Percentiles rank a stretch among this genome's conserved stretches.
phyloP scores from a whole-genome alignment of 2,888 invertebrate species.

The Strigamia maritima region DNA sequence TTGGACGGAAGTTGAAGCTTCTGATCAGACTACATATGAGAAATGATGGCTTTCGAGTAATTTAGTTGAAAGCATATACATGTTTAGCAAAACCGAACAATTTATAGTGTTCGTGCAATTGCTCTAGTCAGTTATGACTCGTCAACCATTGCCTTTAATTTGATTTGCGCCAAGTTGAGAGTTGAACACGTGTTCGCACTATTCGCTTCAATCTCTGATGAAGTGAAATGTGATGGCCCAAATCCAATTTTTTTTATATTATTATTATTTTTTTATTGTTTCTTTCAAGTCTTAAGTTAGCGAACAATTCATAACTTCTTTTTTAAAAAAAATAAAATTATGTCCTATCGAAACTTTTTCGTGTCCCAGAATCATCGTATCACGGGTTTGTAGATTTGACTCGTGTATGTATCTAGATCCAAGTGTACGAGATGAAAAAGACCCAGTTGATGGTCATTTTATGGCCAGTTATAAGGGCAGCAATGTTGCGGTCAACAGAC shows the following conservation, averaged over 20 bases:
- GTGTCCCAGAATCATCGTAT: no score
- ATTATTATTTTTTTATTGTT: not conserved
- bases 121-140: conserved; percentile 15
- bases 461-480: conserved; percentile 2
- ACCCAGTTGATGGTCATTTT: conserved; percentile 6
- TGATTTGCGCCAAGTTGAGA: conserved; percentile 16
- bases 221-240: not conserved
- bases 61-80: conserved; percentile 25
- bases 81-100: conserved; percentile 20
- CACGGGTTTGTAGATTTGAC: no score
- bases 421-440: not conserved
- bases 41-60: conserved; percentile 10
- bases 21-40: not conserved
- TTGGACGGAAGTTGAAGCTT: not conserved
- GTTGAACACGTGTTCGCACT: conserved; percentile 29
- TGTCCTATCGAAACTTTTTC: no score
- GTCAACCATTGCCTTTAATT: conserved; percentile 19
- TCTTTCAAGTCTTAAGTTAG: no score
- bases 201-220: conserved; percentile 3
- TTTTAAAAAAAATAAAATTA: no score
- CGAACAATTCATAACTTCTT: no score
- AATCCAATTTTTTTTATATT: not conserved
- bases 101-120: conserved; percentile 7
- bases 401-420: not conserved
- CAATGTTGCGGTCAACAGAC: conserved; percentile 15